phyloP scores from a whole-genome alignment of 2,113 vertebrate genomes.

The Vimba vimba region DNA sequence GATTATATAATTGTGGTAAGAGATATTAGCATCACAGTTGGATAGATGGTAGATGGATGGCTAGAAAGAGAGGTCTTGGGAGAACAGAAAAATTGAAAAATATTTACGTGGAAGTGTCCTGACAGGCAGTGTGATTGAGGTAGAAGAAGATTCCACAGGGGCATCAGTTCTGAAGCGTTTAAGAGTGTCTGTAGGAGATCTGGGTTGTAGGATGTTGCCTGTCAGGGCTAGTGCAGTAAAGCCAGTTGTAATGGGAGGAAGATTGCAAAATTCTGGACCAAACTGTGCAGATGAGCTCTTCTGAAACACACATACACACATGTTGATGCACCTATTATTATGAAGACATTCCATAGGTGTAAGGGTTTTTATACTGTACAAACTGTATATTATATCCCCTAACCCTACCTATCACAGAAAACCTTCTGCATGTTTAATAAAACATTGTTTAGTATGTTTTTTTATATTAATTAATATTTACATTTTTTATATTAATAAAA shows the following conservation, averaged over 20 bases:
- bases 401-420: too few relatives aligned
- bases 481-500: too few relatives aligned
- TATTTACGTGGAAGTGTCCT: neutral
- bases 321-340: too few relatives aligned
- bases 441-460: too few relatives aligned
- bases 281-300: constrained; percentile 19
- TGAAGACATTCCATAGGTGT: too few relatives aligned
- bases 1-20: neutral
- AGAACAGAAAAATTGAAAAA: neutral
- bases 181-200: neutral
- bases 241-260: constrained; percentile 7
- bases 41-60: neutral
- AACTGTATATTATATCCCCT: too few relatives aligned
- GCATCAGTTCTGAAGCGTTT: constrained; percentile 5
- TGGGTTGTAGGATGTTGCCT: constrained; percentile 22
- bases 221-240: neutral
- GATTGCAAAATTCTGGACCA: constrained; percentile 13
- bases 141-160: neutral
- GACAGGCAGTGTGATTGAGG: neutral
- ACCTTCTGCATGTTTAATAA: too few relatives aligned
- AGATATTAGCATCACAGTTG: neutral
- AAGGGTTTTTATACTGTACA: too few relatives aligned
- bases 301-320: constrained; percentile 11
- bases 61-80: neutral
- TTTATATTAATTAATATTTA: too few relatives aligned